Conservation (phyloP, 2,797 vertebrate species). For the Gobionotothen gibberifrons region DNA sequence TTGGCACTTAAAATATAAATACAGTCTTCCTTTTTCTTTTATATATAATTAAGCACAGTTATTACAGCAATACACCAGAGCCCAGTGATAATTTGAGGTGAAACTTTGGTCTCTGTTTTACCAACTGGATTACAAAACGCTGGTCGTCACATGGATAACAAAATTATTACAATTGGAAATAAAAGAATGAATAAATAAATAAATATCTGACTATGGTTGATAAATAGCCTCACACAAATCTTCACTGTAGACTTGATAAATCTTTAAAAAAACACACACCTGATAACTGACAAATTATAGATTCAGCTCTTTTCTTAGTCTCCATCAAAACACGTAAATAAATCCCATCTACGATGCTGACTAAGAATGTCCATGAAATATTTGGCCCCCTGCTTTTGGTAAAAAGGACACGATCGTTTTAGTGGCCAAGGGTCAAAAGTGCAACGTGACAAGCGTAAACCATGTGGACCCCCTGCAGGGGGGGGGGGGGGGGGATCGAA, state of each 20-base stretch:
- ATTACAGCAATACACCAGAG: conserved; percentile 73
- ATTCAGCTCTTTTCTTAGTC: conserved; percentile 64
- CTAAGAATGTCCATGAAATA: conserved; percentile 48
- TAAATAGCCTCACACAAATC: conserved; percentile 56
- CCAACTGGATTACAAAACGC: conserved; percentile 75
- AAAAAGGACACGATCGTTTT: conserved; percentile 44
- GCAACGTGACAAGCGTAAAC: conserved; percentile 72
- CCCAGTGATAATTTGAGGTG: conserved; percentile 73
- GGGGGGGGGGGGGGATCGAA: conserved; percentile 52
- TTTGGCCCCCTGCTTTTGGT: conserved; percentile 65
- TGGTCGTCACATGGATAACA: conserved; percentile 68
- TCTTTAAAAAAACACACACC: conserved; percentile 57
- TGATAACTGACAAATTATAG: conserved; percentile 63
- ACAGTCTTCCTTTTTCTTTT: conserved; percentile 63
- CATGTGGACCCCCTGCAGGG: conserved; percentile 41
- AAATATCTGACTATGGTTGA: conserved; percentile 65
- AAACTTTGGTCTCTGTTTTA: conserved; percentile 81
- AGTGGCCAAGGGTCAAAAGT: conserved; percentile 71
- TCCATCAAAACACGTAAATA: conserved; percentile 50
- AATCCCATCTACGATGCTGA: conserved; percentile 56
- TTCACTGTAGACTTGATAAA: conserved; percentile 52
- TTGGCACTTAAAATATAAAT: conserved; percentile 87
- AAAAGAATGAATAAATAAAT: conserved; percentile 66
- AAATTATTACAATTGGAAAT: conserved; percentile 48
- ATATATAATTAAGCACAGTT: conserved; percentile 76